These are phyloP conservation scores for Oryctolagus cuniculus DNA, from an alignment of 2,113 vertebrate genomes.

Conservation along the genomic window DNA sequence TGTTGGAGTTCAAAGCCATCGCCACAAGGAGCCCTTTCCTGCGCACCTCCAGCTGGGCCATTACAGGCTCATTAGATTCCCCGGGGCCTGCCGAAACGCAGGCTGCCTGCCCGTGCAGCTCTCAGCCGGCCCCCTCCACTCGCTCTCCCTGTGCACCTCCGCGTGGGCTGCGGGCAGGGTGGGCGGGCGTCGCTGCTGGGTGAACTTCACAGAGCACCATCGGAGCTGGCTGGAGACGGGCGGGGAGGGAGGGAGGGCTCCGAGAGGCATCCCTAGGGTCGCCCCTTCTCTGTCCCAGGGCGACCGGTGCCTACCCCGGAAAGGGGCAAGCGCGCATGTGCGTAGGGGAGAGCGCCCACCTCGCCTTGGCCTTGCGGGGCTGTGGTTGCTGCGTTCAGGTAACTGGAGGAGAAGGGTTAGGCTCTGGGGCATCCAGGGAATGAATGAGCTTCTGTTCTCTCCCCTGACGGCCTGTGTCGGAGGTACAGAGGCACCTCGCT, in stretches of 20 bases:
- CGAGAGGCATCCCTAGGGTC: neutral
- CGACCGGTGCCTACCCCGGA: neutral
- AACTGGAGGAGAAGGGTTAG: constrained; percentile 53
- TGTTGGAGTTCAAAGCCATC: constrained; percentile 42
- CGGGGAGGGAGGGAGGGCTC: neutral
- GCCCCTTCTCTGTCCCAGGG: neutral
- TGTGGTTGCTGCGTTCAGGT: neutral
- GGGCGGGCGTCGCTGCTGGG: neutral
- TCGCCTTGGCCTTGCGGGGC: neutral
- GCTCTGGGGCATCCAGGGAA: constrained; percentile 63
- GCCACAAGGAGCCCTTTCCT: neutral
- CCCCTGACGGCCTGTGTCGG: constrained; percentile 72
- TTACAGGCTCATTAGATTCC: constrained; percentile 13
- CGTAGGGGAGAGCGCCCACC: neutral
- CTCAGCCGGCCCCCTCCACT: neutral
- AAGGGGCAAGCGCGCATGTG: neutral
- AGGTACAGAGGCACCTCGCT: constrained; percentile 69
- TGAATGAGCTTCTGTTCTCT: constrained; percentile 82
- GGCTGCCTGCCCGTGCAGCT: neutral
- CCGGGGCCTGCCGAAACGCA: neutral
- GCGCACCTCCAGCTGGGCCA: neutral
- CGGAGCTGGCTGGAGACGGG: neutral
- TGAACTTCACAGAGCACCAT: neutral
- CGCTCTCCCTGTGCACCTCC: neutral
- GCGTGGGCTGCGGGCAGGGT: neutral